These are phyloP conservation scores for Eospalax fontanierii DNA, from an alignment of 2,797 vertebrate species.

Conservation along the genomic window DNA sequence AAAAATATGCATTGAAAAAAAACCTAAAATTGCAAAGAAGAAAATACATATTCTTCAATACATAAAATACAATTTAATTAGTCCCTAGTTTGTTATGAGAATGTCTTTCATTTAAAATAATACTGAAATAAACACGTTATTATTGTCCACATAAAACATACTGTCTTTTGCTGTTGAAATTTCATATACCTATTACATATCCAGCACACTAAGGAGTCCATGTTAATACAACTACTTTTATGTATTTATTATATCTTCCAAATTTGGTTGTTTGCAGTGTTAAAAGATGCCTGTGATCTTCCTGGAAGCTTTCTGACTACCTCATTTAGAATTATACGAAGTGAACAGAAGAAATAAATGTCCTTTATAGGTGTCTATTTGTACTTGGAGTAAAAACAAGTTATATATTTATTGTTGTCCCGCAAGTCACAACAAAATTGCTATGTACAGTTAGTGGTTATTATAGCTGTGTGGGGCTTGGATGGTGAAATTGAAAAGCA, in stretches of 20 bases:
- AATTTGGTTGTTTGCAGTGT: slow-evolving; percentile 68
- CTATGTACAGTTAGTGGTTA: slow-evolving; percentile 18
- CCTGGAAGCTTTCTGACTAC: slow-evolving; percentile 61
- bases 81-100: neutral
- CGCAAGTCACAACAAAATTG: neutral
- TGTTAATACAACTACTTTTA: neutral
- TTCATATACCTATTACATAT: neutral
- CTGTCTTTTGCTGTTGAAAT: neutral
- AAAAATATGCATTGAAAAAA: no score
- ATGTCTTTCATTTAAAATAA: neutral
- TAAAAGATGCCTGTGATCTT: slow-evolving; percentile 2
- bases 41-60: neutral
- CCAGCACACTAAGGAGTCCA: neutral
- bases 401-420: slow-evolving; percentile 11
- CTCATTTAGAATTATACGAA: slow-evolving; percentile 60
- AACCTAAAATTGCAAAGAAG: no score
- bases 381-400: slow-evolving; percentile 42
- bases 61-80: neutral
- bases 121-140: neutral
- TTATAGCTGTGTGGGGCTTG: neutral
- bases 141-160: neutral
- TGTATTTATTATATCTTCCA: slow-evolving; percentile 36
- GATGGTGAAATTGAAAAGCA: neutral
- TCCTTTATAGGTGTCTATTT: neutral
- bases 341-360: neutral